phyloP scores from a whole-genome alignment of 1,140 invertebrate species.

The Drosophila teissieri region DNA sequence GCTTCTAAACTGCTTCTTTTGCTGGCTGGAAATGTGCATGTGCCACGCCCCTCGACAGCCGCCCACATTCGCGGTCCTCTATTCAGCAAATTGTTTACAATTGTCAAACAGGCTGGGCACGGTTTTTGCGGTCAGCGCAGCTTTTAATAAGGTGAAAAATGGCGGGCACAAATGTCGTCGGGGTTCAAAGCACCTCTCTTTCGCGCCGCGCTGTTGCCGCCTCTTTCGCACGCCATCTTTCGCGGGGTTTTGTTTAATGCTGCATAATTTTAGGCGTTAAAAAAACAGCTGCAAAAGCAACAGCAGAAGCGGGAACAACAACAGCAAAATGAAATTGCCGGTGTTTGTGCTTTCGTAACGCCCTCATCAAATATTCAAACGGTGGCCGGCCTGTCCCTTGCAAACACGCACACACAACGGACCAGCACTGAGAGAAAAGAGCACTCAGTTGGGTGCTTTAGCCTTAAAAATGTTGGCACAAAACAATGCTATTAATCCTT shows the following conservation, averaged over 20 bases:
- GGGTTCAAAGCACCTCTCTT: conserved; percentile 16
- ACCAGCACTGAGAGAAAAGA: conserved; percentile 28
- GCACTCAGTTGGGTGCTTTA: no score
- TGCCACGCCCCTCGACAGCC: conserved; percentile 24
- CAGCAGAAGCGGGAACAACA: conserved; percentile 32
- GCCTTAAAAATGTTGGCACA: rapidly evolving
- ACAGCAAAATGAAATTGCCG: conserved; percentile 65
- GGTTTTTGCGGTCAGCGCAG: conserved; percentile 54
- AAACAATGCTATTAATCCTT: no score
- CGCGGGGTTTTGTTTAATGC: conserved; percentile 64
- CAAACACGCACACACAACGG: conserved; percentile 28
- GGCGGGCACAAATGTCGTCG: conserved; percentile 52
- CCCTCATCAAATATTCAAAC: conserved; percentile 82
- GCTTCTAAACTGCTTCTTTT: conserved; percentile 21
- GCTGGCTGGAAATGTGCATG: conserved; percentile 31
- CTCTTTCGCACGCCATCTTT: conserved; percentile 31
- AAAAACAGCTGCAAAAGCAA: conserved; percentile 61
- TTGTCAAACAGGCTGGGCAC: conserved; percentile 46
- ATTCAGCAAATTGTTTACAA: conserved; percentile 55
- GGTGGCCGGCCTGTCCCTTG: conserved; percentile 54
- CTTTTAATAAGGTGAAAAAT: conserved; percentile 69
- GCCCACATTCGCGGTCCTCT: conserved; percentile 22
- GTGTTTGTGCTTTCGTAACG: conserved; percentile 66
- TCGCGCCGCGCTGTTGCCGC: background rate
- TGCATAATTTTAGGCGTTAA: conserved; percentile 80